A percentile compares a stretch with the other conserved stretches of the same genome.
Evolutionary conservation across 2,797 vertebrate species (phyloP).

Genomic region (Xerus rutilus): DNA sequence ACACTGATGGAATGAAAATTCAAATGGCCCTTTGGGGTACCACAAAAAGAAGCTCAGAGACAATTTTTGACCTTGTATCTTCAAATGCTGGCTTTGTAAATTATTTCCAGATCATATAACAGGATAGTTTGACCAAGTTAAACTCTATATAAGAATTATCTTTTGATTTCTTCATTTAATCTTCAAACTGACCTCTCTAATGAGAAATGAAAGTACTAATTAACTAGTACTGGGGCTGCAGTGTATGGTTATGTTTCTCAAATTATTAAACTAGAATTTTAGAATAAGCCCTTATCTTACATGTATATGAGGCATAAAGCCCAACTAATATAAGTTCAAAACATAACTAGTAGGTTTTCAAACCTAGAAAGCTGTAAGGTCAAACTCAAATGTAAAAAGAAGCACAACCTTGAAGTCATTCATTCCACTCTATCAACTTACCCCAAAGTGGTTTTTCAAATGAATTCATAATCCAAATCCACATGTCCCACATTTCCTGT

Average conservation of each 20-base stretch:
- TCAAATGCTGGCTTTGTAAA: neutral
- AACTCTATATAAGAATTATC: neutral
- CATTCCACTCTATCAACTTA: conserved; percentile 71
- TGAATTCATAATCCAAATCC: conserved; percentile 78
- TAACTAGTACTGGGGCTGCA: neutral
- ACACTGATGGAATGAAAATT: conserved; percentile 29
- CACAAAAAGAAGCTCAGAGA: neutral
- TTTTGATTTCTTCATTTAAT: conserved; percentile 44
- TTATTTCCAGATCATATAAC: neutral
- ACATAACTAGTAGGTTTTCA: neutral
- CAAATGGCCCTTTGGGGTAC: neutral
- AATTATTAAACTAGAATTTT: conserved; percentile 46
- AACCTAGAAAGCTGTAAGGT: neutral
- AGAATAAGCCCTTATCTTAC: conserved; percentile 37
- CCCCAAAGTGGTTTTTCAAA: conserved; percentile 79
- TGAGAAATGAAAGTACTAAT: conserved; percentile 33
- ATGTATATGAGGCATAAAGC: conserved; percentile 30
- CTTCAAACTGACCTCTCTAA: conserved; percentile 7
- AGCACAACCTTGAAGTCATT: conserved; percentile 40
- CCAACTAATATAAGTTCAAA: neutral
- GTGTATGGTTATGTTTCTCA: conserved; percentile 27
- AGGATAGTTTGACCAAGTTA: neutral
- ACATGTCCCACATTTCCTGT: conserved; percentile 79
- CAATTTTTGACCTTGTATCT: neutral
- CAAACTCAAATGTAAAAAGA: conserved; percentile 32